Evolutionary conservation across 2,888 invertebrate genomes (phyloP).

Genomic region (Ischnura elegans): DNA sequence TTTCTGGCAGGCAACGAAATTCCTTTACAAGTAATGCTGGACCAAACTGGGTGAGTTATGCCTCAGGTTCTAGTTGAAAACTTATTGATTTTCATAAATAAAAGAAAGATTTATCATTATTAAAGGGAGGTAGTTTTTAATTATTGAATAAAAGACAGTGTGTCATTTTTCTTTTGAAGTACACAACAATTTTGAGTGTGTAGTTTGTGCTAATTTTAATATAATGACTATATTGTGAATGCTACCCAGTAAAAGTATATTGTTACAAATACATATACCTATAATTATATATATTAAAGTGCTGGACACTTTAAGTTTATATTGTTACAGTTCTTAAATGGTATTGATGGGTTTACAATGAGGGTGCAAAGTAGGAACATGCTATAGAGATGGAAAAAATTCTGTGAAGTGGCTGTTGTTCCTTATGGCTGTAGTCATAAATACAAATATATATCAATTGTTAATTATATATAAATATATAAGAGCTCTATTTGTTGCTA

Average conservation of each 20-base stretch:
- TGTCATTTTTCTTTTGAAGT: constrained; percentile 32
- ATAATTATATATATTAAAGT: constrained; percentile 62
- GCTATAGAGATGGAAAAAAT: background rate
- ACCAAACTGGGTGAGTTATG: constrained; percentile 57
- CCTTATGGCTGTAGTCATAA: constrained; percentile 66
- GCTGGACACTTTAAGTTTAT: constrained; percentile 66
- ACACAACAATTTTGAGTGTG: constrained; percentile 54
- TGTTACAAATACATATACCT: constrained; percentile 58
- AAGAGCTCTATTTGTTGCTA: constrained; percentile 58
- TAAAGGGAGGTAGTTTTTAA: constrained; percentile 47
- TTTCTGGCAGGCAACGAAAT: constrained; percentile 57
- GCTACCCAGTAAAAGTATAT: constrained; percentile 61
- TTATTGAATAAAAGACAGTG: constrained; percentile 57
- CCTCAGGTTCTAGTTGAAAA: constrained; percentile 64
- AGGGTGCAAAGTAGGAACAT: constrained; percentile 44
- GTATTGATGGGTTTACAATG: constrained; percentile 56
- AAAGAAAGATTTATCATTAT: constrained; percentile 31
- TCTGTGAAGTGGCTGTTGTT: constrained; percentile 24
- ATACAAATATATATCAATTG: constrained; percentile 64
- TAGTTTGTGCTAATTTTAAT: constrained; percentile 56
- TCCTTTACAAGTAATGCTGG: constrained; percentile 58
- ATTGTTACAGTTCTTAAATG: constrained; percentile 51
- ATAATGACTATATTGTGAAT: constrained; percentile 56
- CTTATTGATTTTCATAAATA: constrained; percentile 31
- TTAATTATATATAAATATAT: constrained; percentile 61